These are phyloP conservation scores for human DNA, from an alignment of 2,113 vertebrate genomes.

Conservation along the genomic window DNA sequence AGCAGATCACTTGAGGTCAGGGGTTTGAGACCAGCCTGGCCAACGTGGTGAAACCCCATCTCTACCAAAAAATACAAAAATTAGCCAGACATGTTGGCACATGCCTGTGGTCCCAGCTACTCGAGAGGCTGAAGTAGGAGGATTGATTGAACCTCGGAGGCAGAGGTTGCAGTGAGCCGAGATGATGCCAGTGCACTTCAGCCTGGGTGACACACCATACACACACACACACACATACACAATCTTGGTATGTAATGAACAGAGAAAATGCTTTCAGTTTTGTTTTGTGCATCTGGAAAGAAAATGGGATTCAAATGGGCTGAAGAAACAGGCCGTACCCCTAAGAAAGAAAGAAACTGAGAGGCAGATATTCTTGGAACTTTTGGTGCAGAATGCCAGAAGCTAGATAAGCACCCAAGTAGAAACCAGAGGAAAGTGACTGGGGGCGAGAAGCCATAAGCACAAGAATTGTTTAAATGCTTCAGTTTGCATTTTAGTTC, in stretches of 20 bases:
- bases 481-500: background rate
- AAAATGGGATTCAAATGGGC: background rate
- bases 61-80: too few relatives aligned
- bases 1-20: too few relatives aligned
- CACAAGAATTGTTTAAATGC: background rate
- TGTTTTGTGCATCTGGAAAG: constrained; percentile 15
- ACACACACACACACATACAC: too few relatives aligned
- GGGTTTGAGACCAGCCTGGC: too few relatives aligned
- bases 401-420: background rate
- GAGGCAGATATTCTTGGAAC: background rate
- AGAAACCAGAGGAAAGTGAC: background rate
- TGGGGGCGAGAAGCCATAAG: background rate
- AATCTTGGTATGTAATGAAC: background rate
- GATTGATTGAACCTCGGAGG: too few relatives aligned
- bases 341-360: background rate
- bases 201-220: too few relatives aligned
- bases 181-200: too few relatives aligned
- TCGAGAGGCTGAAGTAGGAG: too few relatives aligned
- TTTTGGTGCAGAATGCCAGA: background rate
- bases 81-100: too few relatives aligned
- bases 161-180: too few relatives aligned
- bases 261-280: background rate
- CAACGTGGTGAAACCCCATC: too few relatives aligned
- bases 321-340: background rate
- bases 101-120: too few relatives aligned